phyloP scores from a whole-genome alignment of 2,797 vertebrate species.

The Ataeniobius toweri region DNA sequence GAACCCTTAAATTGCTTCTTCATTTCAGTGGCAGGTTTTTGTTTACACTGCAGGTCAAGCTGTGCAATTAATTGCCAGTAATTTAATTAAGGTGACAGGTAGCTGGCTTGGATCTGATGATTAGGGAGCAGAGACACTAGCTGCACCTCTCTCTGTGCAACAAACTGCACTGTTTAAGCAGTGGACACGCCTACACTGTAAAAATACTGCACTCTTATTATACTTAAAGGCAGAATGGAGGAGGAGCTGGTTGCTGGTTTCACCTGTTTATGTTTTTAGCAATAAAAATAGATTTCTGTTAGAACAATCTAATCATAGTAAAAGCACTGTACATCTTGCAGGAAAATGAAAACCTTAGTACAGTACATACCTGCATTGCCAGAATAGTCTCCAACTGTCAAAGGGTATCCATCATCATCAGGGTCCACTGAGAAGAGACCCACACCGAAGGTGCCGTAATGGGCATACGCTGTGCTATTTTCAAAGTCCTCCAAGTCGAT shows the following conservation, averaged over 20 bases:
- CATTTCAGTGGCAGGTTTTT: slow-evolving; percentile 64
- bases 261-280: slow-evolving; percentile 1
- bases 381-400: slow-evolving; percentile 89
- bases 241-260: slow-evolving; percentile 3
- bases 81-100: slow-evolving; percentile 73
- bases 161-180: slow-evolving; percentile 40
- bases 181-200: slow-evolving; percentile 23
- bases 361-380: slow-evolving; percentile 91
- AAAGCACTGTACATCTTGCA: slow-evolving; percentile 15
- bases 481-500: slow-evolving; percentile 96
- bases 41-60: slow-evolving; percentile 77
- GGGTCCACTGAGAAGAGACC: slow-evolving; percentile 95
- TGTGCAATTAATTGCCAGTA: slow-evolving; percentile 73
- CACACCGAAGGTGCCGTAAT: slow-evolving; percentile 90
- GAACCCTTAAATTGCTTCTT: slow-evolving; percentile 74
- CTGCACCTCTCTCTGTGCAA: slow-evolving; percentile 21
- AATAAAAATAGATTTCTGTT: slow-evolving; percentile 24
- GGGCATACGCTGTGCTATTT: slow-evolving; percentile 91
- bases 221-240: neutral
- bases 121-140: slow-evolving; percentile 35
- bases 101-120: slow-evolving; percentile 52
- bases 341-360: slow-evolving; percentile 16
- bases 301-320: slow-evolving; percentile 9
- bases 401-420: slow-evolving; percentile 93
- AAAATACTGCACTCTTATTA: slow-evolving; percentile 22